Evolutionary conservation across 2,113 vertebrate genomes (phyloP).

Genomic region (Dolichallabes microphthalmus): DNA sequence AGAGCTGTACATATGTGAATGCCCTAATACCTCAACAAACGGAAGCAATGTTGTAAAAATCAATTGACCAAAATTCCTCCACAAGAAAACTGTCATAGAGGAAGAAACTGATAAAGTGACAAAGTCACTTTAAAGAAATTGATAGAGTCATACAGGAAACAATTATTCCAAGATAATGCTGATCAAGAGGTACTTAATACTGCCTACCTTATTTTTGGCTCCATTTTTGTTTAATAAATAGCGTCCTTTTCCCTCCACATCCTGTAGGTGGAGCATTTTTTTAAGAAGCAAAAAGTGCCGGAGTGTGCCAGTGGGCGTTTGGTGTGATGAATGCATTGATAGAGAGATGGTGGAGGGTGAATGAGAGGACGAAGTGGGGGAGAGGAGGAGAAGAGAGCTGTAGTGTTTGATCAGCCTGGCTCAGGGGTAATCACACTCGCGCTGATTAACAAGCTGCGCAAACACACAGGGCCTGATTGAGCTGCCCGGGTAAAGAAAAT

Average conservation of each 20-base stretch:
- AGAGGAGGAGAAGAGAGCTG: conserved; percentile 22
- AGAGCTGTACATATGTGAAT: too few relatives aligned
- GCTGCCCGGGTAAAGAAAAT: conserved; percentile 61
- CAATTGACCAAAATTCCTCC: too few relatives aligned
- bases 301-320: conserved; percentile 19
- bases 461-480: conserved; percentile 59
- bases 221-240: too few relatives aligned
- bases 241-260: background rate
- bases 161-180: too few relatives aligned
- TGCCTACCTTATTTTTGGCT: too few relatives aligned
- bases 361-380: conserved; percentile 14
- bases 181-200: too few relatives aligned
- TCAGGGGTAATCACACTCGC: conserved; percentile 56
- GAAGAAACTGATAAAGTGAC: too few relatives aligned
- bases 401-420: conserved; percentile 55
- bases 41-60: too few relatives aligned
- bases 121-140: too few relatives aligned
- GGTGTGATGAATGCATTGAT: conserved; percentile 23
- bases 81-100: too few relatives aligned
- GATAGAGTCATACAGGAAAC: too few relatives aligned
- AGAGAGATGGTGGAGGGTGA: conserved; percentile 27
- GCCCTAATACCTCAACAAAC: too few relatives aligned
- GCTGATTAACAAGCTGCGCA: conserved; percentile 63
- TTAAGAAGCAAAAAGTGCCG: background rate
- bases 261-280: conserved; percentile 40